Evolutionary conservation across 2,797 vertebrate genomes (phyloP), one percentile per base, ranked within the genome.

Genomic region (Periparus ater): DNA sequence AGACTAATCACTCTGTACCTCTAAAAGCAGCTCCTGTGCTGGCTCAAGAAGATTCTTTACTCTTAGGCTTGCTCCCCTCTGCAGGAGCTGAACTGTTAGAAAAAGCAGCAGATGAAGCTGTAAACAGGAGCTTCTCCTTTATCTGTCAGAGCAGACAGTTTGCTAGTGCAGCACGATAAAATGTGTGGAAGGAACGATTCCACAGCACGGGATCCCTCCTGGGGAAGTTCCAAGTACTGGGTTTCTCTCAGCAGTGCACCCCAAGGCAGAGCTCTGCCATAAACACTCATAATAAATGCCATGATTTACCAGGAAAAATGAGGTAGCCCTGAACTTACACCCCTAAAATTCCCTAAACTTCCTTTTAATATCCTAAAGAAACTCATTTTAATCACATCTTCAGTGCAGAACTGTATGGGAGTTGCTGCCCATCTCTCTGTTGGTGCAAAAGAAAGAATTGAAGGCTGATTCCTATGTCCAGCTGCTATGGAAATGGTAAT

Each of bases 161-260:
- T 22, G 20, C 58, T 11, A 38, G 8, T 6, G 32, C 38, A 79
- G 26, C 2, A 10, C 4, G 10, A 16, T 38, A 45, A 71, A 81
- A 81, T 3, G 7, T 5, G 15, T 50, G 26, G 14, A 60, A 74
- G 38, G 6, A 71, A 42, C 16, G 10, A 62, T 72, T 45, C 63
- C 32, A 20, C 0, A 3, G 29, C 17, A 51, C 0, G 2, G 0
- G 0, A 22, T 7, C 32, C 40, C 21, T 72, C 6, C 50, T 48
- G 40, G 25, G 45, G 20, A 12, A 29, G 14, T 32, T 84, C 48
- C 54, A 42, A 40, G 55, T 19, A 6, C 2, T 17, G 19, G 10
- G 15, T 22, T 89, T 72, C 55, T 47, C 62, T 54, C 50, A 74
- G 67, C 23, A 60, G 12, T 23, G 18, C 9, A 18, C 2, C 15